phyloP scores from a whole-genome alignment of 2,888 invertebrate species.

The Rhodophaea formosa region DNA sequence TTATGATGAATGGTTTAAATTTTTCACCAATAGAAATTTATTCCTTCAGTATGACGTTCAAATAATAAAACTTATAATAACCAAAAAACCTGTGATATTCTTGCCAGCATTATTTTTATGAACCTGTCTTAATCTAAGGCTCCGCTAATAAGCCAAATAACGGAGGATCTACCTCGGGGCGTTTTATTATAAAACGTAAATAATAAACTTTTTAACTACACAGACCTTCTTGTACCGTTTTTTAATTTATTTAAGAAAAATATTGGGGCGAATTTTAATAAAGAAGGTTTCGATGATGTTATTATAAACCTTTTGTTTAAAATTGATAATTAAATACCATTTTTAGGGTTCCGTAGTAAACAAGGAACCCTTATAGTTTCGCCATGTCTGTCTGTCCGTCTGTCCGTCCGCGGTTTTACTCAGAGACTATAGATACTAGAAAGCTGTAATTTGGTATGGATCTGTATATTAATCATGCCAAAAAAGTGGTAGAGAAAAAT shows the following conservation, averaged over 20 bases:
- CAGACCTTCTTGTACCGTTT: constrained; percentile 6
- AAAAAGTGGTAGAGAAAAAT: no score
- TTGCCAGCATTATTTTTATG: neutral
- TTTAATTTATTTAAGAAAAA: neutral
- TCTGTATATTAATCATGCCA: no score
- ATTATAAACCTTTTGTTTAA: neutral
- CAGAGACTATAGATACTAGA: no score
- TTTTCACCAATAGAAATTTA: no score
- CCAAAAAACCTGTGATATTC: no score
- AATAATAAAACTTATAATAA: neutral
- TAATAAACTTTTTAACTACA: constrained; percentile 4
- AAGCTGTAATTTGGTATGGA: no score
- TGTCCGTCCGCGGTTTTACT: no score
- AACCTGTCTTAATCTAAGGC: neutral
- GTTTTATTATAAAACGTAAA: neutral
- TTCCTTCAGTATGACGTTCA: neutral
- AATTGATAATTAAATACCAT: no score
- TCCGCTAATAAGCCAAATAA: neutral
- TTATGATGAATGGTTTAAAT: no score
- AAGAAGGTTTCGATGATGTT: neutral
- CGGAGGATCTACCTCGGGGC: neutral
- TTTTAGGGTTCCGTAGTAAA: no score
- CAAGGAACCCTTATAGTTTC: no score
- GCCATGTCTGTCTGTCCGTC: no score
- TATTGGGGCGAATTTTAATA: neutral